These are phyloP conservation scores for Pachyuromys duprasi DNA, from an alignment of 2,797 vertebrate species.

Conservation along the genomic window DNA sequence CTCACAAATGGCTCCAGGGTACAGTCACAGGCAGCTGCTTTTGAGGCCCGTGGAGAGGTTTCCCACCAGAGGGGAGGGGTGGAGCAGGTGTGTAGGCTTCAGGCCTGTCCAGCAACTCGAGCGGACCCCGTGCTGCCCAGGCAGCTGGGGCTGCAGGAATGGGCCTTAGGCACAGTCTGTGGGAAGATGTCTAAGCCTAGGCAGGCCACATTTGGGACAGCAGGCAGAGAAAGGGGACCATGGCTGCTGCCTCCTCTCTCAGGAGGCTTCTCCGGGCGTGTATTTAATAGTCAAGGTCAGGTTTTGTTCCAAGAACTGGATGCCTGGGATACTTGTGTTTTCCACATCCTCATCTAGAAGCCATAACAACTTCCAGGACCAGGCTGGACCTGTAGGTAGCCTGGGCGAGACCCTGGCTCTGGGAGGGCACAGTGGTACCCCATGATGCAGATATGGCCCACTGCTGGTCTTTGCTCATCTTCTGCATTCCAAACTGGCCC, in stretches of 20 bases:
- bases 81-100: background rate
- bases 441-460: background rate
- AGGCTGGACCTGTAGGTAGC: background rate
- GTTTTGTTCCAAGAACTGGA: conserved; percentile 55
- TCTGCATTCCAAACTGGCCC: too few species aligned
- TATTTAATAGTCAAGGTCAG: background rate
- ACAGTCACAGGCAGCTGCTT: background rate
- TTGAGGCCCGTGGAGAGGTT: background rate
- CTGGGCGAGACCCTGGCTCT: background rate
- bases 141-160: too few species aligned
- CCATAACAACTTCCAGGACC: conserved; percentile 46
- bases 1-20: background rate
- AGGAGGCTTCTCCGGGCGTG: conserved; percentile 33
- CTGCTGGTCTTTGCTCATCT: background rate
- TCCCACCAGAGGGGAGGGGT: background rate
- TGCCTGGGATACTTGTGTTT: conserved; percentile 37
- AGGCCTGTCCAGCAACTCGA: background rate
- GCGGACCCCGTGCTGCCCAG: background rate
- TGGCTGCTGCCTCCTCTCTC: background rate
- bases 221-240: background rate
- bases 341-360: conserved; percentile 14
- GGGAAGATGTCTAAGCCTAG: background rate
- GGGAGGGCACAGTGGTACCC: fast-evolving
- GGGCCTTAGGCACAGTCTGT: background rate
- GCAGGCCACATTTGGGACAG: background rate